These are phyloP conservation scores for Phymastichus coffea DNA, from an alignment of 1,140 invertebrate species.

Conservation along the genomic window DNA sequence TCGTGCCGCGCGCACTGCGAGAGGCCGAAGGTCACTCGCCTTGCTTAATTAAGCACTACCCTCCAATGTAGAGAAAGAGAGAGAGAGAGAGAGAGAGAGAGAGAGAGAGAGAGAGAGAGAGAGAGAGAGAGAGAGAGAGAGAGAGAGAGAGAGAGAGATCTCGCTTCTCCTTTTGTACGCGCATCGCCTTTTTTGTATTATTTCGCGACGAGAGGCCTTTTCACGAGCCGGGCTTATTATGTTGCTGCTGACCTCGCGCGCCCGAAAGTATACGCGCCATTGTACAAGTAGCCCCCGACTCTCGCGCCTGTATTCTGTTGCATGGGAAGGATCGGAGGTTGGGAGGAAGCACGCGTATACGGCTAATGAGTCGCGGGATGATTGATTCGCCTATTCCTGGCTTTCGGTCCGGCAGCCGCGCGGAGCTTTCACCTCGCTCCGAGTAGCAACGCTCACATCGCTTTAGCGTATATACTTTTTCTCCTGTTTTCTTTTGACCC, in stretches of 20 bases:
- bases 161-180: neutral
- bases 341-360: too few species aligned
- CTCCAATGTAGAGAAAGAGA: constrained; percentile 18
- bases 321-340: neutral
- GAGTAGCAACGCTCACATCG: too few species aligned
- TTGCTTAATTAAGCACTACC: neutral
- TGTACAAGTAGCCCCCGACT: neutral
- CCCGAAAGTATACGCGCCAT: neutral
- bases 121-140: constrained; percentile 1
- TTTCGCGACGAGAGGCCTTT: constrained; percentile 3
- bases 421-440: constrained; percentile 48
- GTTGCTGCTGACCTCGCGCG: constrained; percentile 2
- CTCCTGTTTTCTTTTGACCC: too few species aligned
- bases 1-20: too few species aligned
- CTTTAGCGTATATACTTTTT: too few species aligned
- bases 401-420: constrained; percentile 19
- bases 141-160: neutral
- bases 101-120: neutral
- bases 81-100: neutral
- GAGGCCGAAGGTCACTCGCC: neutral
- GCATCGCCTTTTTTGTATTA: neutral
- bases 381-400: constrained; percentile 48
- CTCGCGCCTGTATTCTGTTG: neutral
- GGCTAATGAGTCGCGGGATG: constrained; percentile 54
- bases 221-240: constrained; percentile 9